Evolutionary conservation across 2,113 vertebrate species (phyloP).

Genomic region (Istiophorus platypterus): DNA sequence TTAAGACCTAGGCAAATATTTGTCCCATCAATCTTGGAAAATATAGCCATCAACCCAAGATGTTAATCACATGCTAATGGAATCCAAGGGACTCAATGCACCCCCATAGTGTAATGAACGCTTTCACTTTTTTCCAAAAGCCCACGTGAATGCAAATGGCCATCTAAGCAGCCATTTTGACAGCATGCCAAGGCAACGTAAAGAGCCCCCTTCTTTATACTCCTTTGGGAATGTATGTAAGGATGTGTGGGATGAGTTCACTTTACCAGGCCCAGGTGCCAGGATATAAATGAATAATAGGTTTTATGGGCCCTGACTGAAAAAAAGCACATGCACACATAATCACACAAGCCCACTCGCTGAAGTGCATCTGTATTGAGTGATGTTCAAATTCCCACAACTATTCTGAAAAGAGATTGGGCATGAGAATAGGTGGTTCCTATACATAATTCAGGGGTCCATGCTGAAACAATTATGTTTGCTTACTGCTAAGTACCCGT

Average conservation of each 20-base stretch:
- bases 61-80: constrained; percentile 84
- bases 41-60: constrained; percentile 82
- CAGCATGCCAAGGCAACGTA: constrained; percentile 79
- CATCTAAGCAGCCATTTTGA: constrained; percentile 78
- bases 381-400: constrained; percentile 82
- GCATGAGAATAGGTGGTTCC: constrained; percentile 79
- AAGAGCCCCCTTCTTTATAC: constrained; percentile 81
- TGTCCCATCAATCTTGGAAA: constrained; percentile 81
- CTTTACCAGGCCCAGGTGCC: constrained; percentile 82
- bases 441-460: constrained; percentile 83
- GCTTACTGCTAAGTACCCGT: constrained; percentile 77
- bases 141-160: constrained; percentile 82
- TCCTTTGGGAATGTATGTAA: constrained; percentile 80
- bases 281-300: constrained; percentile 82
- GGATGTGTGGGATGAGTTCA: constrained; percentile 82
- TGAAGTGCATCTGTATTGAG: constrained; percentile 80
- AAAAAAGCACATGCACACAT: constrained; percentile 65
- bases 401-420: constrained; percentile 76
- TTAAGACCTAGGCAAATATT: constrained; percentile 82
- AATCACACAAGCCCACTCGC: constrained; percentile 68
- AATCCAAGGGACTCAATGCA: constrained; percentile 72
- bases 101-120: constrained; percentile 73
- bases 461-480: constrained; percentile 82
- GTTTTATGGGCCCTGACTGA: constrained; percentile 74
- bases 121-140: constrained; percentile 77